Conservation (phyloP, 2,113 vertebrate species). For the Barnardius zonarius region DNA sequence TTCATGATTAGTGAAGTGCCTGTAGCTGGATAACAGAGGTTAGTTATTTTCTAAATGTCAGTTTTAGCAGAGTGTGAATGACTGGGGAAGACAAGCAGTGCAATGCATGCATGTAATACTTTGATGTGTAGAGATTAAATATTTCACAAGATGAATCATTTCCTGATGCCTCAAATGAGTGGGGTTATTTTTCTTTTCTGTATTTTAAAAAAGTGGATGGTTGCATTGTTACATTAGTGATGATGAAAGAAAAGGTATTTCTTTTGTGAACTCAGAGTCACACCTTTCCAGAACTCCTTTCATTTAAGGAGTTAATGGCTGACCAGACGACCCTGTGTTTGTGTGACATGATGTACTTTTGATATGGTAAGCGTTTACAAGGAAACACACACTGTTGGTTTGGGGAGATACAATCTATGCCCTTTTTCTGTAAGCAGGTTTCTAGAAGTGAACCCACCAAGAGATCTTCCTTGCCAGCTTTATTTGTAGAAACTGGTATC, state of each 20-base stretch:
- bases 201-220: neutral
- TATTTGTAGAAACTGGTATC: neutral
- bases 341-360: neutral
- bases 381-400: neutral
- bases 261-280: neutral
- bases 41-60: conserved; percentile 55
- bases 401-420: neutral
- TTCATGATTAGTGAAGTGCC: conserved; percentile 50
- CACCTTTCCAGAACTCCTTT: neutral
- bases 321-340: neutral
- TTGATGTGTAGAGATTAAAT: conserved; percentile 56
- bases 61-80: conserved; percentile 7
- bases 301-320: neutral
- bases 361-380: neutral
- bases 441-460: neutral
- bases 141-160: conserved; percentile 29
- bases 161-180: neutral
- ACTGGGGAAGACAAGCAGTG: neutral
- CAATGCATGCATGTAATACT: neutral
- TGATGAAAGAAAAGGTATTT: neutral
- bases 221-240: neutral
- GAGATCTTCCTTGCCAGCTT: neutral
- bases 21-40: conserved; percentile 24
- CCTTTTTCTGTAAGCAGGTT: neutral
- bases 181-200: neutral